Evolutionary conservation across 2,888 invertebrate species (phyloP).

Genomic region (Rhabditoides inermis): DNA sequence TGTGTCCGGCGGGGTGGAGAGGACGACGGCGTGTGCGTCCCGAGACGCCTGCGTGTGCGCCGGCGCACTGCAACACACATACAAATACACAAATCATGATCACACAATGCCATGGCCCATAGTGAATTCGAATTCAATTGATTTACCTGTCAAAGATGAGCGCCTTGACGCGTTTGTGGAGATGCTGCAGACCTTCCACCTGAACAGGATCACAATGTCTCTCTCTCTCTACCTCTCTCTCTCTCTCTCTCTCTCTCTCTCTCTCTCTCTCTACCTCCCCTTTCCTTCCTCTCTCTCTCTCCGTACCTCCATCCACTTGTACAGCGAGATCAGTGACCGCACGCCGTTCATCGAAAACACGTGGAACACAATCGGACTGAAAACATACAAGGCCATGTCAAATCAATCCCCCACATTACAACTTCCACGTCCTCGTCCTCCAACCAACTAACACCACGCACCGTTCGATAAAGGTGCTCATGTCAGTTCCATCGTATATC

Average conservation of each 20-base stretch:
- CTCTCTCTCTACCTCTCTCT: no score
- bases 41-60: constrained; percentile 19
- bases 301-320: constrained; percentile 31
- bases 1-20: constrained; percentile 24
- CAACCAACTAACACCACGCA: no score
- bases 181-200: constrained; percentile 21
- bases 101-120: not conserved
- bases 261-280: no score
- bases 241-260: no score
- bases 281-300: no score
- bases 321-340: constrained; percentile 24
- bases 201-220: no score
- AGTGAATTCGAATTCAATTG: not conserved
- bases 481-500: constrained; percentile 22
- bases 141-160: constrained; percentile 23
- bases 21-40: constrained; percentile 23
- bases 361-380: constrained; percentile 24
- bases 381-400: constrained; percentile 3
- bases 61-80: constrained; percentile 25
- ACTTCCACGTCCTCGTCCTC: no score
- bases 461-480: constrained; percentile 17
- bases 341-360: constrained; percentile 30
- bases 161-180: constrained; percentile 22
- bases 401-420: not conserved
- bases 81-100: no score